Base-by-base conservation (phyloP, 2,888 invertebrate species). In the Tanypteryx hageni region DNA sequence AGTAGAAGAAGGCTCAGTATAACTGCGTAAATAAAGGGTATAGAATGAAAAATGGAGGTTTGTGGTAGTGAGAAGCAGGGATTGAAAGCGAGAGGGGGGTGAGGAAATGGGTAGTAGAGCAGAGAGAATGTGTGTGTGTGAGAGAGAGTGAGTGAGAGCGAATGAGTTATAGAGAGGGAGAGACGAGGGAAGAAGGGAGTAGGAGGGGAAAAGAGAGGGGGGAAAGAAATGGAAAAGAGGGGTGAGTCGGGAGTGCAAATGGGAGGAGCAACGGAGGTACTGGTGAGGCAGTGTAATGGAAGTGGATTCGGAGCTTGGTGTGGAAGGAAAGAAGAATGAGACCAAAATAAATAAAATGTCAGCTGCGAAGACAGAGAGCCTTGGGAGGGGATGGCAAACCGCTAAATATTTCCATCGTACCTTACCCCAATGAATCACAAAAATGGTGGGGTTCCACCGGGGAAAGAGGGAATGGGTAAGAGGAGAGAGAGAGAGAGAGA, bases 271-370 rank as follows among this genome's bases (percentile, higher is more conserved):
- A n/a, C 83, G 14, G 18, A 83, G 57, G 57, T 3, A 44, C 57
- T 57, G 18, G 44, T 44, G 44, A 44, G 44, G 44, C 44, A 44
- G 44, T 44, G 18, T 18, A 68, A 44, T 18, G 64, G 44, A 64
- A 86, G 61, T 89, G 89, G 89, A 59, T 89, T 44, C 64, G 13
- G 64, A 18, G 13, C 64, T 31, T 89, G 18, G 31, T 14, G 44
- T 22, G 44, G 68, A 31, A 18, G 31, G 18, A 18, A 44, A 44
- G 27, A 89, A 61, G 44, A 64, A 89, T 44, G 89, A 89, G 64
- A n/a, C 18, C 44, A 31, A 89, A 89, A 89, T 89, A 89, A 64
- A 89, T 89, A 89, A 89, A 27, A 64, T 22, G 61, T 59, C 86
- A 86, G 18, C 61, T n/a, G 44, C 27, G 89, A 61, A 57, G 89